Evolutionary conservation across 2,113 vertebrate species (phyloP).

Genomic region (Carassius auratus): DNA sequence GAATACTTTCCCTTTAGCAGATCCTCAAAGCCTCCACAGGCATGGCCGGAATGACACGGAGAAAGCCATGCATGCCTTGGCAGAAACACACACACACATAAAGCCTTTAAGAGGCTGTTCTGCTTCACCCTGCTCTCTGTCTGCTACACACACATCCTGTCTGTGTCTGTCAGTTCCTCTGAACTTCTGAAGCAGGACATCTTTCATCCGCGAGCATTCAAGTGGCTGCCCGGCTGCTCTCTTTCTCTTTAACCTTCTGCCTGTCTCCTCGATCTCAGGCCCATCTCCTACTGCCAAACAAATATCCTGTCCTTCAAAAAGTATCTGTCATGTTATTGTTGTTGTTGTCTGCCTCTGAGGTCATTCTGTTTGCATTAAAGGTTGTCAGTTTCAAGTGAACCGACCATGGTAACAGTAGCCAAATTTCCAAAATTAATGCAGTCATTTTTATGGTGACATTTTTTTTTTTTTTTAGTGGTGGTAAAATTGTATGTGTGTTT

Average conservation of each 20-base stretch:
- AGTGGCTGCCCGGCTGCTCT: constrained; percentile 42
- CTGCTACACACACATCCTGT: constrained; percentile 7
- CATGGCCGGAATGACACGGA: constrained; percentile 51
- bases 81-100: neutral
- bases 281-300: neutral
- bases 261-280: constrained; percentile 25
- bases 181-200: constrained; percentile 49
- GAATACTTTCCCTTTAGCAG: constrained; percentile 65
- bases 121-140: neutral
- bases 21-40: constrained; percentile 45
- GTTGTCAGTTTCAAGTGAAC: neutral
- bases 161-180: constrained; percentile 33
- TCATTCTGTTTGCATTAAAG: neutral
- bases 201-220: constrained; percentile 40
- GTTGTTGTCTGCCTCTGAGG: neutral
- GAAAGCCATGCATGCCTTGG: constrained; percentile 55
- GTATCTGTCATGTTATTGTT: neutral
- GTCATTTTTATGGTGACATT: neutral
- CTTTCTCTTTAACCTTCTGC: neutral
- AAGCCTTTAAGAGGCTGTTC: constrained; percentile 19
- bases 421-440: neutral
- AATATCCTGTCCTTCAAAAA: neutral
- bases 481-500: neutral
- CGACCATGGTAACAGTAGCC: neutral
- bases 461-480: neutral